phyloP scores from a whole-genome alignment of 2,113 vertebrate genomes.

The Clinocottus analis region DNA sequence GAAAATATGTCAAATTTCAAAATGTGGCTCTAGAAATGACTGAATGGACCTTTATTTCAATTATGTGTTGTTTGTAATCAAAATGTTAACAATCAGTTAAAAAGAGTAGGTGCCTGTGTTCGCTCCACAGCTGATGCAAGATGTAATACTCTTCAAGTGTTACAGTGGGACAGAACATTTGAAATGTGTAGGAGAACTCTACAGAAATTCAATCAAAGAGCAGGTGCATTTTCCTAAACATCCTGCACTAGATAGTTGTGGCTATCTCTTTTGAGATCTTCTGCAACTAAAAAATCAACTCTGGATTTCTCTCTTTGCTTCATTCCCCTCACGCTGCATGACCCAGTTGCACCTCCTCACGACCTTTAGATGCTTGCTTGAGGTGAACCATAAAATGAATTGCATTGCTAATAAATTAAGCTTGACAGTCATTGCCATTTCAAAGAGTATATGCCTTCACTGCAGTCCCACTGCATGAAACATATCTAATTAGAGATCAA shows the following conservation, averaged over 20 bases:
- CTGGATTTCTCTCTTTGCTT: conserved; percentile 25
- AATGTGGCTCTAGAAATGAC: neutral
- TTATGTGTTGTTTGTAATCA: neutral
- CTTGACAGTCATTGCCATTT: conserved; percentile 72
- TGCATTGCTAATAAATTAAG: conserved; percentile 71
- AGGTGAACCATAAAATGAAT: conserved; percentile 73
- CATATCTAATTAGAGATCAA: conserved; percentile 45
- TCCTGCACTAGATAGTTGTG: conserved; percentile 6
- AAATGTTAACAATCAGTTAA: neutral
- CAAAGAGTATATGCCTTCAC: conserved; percentile 71
- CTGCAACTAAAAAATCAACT: conserved; percentile 32
- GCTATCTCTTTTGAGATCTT: conserved; percentile 15
- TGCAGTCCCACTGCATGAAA: conserved; percentile 55
- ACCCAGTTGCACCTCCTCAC: conserved; percentile 53
- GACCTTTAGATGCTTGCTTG: conserved; percentile 69
- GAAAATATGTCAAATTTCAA: neutral
- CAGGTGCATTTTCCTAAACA: conserved; percentile 9
- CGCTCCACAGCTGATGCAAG: conserved; percentile 3
- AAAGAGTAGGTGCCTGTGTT: neutral
- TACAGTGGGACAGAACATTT: neutral
- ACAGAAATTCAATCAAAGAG: conserved; percentile 12
- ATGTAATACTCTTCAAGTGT: neutral
- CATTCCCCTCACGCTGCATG: conserved; percentile 21
- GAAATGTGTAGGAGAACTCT: neutral
- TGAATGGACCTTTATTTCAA: neutral